Evolutionary conservation across 2,888 invertebrate species (phyloP).

Genomic region (Himalopsyche kuldschensis): DNA sequence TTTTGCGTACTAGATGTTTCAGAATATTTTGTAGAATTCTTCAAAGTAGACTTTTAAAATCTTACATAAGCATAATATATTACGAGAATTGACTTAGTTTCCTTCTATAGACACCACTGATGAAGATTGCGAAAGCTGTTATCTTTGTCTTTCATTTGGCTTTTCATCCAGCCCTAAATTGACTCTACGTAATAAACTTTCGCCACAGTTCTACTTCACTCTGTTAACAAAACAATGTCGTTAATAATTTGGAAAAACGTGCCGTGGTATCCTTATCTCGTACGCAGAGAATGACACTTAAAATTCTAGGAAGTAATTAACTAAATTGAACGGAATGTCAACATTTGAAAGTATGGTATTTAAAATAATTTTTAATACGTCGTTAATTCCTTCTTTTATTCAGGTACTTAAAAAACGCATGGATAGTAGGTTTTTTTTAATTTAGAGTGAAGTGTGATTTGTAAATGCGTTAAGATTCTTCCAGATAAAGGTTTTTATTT

Average conservation of each 20-base stretch:
- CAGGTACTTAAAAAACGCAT: too few species aligned
- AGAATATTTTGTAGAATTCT: too few species aligned
- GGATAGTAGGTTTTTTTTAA: too few species aligned
- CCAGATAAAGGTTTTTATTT: too few species aligned
- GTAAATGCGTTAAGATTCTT: too few species aligned
- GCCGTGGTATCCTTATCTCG: constrained; percentile 17
- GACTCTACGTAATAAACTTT: constrained; percentile 9
- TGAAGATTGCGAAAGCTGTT: not conserved
- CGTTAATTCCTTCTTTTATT: not conserved
- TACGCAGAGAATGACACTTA: constrained; percentile 30
- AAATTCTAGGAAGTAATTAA: constrained; percentile 33
- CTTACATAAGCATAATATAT: too few species aligned
- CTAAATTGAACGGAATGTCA: constrained; percentile 27
- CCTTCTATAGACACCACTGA: not conserved
- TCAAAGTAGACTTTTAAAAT: too few species aligned
- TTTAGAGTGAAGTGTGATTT: too few species aligned
- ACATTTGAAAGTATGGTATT: constrained; percentile 9
- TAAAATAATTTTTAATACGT: not conserved
- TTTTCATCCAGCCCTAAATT: not conserved
- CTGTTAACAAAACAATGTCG: constrained; percentile 9
- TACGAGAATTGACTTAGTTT: not conserved
- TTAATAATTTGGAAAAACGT: constrained; percentile 24
- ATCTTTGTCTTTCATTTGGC: not conserved
- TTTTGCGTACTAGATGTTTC: too few species aligned
- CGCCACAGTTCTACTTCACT: not conserved